Evolutionary conservation across 2,888 invertebrate genomes (phyloP), one percentile per base, ranked within the genome.

Genomic region (Acrobasis repandana): DNA sequence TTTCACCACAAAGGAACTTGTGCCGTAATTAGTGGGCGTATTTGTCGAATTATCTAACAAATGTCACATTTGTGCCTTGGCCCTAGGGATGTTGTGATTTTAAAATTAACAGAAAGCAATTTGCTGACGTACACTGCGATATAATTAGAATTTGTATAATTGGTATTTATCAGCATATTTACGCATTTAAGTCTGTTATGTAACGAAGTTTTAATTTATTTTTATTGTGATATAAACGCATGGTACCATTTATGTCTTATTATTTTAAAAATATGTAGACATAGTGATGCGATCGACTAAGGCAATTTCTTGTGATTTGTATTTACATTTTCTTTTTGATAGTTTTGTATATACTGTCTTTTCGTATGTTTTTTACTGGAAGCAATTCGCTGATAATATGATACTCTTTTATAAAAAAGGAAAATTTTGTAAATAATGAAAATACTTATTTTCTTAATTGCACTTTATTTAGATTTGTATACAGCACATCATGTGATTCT

Each of bases 61-160:
- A 80, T 80, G 83, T 83, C 87, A 89, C 82, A 82, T 78, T 82
- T 83, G 91, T 91, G 91, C 91, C 91, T 91, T 91, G 80, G 85
- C 85, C 86, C 82, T 85, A 81, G 79, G 82, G 75, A 85, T 79
- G 83, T 87, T 86, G 86, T 89, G 86, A 86, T 86, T 86, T 76
- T 68, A 73, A 78, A 74, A 71, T 66, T 56, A 68, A 71, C 72
- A 72, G 73, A 72, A 75, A 69, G 74, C 69, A 61, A 28, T 72
- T 67, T 65, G 61, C 63, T 65, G 63, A 61, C 61, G 34, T 62
- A 61, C 51, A 62, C 52, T 61, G 56, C 54, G 57, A 50, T 61
- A 33, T 46, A 61, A 56, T 36, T 62, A 46, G 50, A 54, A 63
- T 58, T 59, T 59, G 43, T 50, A 61, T 60, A 49, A 61, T 58